These are phyloP conservation scores for Caenorhabditis sulstoni DNA, from an alignment of 2,888 invertebrate genomes.

Conservation along the genomic window DNA sequence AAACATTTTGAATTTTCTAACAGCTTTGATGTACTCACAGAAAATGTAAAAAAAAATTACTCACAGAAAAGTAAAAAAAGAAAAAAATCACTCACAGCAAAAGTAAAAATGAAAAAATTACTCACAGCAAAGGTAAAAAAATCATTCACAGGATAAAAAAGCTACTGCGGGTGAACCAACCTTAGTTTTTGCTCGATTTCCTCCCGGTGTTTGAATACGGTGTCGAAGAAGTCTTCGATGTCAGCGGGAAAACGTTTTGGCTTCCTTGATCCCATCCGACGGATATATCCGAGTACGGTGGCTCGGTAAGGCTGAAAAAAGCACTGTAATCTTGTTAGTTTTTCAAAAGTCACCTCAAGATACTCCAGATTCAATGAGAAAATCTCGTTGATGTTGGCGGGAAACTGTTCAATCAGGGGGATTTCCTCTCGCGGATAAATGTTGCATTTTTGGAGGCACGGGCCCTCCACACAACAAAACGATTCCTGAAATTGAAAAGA, in stretches of 20 bases:
- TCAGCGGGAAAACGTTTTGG: neutral
- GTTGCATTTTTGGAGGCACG: constrained; percentile 4
- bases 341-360: neutral
- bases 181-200: neutral
- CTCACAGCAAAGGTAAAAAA: too few species aligned
- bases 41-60: too few species aligned
- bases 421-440: neutral
- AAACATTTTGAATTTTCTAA: too few species aligned
- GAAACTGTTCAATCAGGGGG: constrained; percentile 19
- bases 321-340: neutral
- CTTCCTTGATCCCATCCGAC: too few species aligned
- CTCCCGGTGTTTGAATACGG: constrained; percentile 1
- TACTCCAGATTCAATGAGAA: constrained; percentile 1
- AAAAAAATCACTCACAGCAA: too few species aligned
- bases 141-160: too few species aligned
- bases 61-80: too few species aligned
- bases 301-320: neutral
- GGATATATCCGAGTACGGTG: too few species aligned
- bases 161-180: too few species aligned
- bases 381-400: constrained; percentile 5
- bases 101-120: too few species aligned
- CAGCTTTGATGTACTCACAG: too few species aligned
- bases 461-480: constrained; percentile 17
- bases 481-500: constrained; percentile 1
- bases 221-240: constrained; percentile 31